These are phyloP conservation scores for Aphelenchoides avenae DNA, from an alignment of 1,140 invertebrate genomes.

Conservation along the genomic window DNA sequence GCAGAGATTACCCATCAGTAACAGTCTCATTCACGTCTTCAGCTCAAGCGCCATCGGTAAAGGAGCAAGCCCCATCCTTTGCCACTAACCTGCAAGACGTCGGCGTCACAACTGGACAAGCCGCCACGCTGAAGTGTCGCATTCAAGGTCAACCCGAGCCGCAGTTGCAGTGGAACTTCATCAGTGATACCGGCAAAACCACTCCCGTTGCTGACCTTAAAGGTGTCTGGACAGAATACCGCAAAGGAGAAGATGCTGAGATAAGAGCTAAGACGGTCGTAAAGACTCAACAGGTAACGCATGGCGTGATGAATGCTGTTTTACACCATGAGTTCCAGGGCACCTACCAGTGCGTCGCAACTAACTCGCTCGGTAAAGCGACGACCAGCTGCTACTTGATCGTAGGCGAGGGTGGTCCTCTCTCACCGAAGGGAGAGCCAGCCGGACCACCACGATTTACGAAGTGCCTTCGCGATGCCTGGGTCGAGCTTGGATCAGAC, in stretches of 20 bases:
- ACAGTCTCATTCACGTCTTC: too few relatives aligned
- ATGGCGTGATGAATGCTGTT: background rate
- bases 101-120: too few relatives aligned
- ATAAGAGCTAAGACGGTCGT: conserved; percentile 31
- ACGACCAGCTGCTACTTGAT: conserved; percentile 40
- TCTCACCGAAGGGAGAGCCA: too few relatives aligned
- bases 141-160: too few relatives aligned
- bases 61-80: too few relatives aligned
- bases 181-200: too few relatives aligned
- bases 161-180: too few relatives aligned
- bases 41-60: too few relatives aligned
- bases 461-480: conserved; percentile 45
- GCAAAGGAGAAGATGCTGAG: conserved; percentile 32
- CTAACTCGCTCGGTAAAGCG: conserved; percentile 33
- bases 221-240: conserved; percentile 38
- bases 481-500: conserved; percentile 34
- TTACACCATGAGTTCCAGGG: background rate
- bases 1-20: too few relatives aligned
- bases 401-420: conserved; percentile 36
- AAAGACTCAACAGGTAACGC: conserved; percentile 28
- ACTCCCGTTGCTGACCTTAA: background rate
- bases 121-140: too few relatives aligned
- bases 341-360: conserved; percentile 47
- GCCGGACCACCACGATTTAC: conserved; percentile 47
- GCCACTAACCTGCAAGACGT: too few relatives aligned